These are phyloP conservation scores for Aplocera efformata DNA, from an alignment of 2,888 invertebrate genomes.

Conservation along the genomic window DNA sequence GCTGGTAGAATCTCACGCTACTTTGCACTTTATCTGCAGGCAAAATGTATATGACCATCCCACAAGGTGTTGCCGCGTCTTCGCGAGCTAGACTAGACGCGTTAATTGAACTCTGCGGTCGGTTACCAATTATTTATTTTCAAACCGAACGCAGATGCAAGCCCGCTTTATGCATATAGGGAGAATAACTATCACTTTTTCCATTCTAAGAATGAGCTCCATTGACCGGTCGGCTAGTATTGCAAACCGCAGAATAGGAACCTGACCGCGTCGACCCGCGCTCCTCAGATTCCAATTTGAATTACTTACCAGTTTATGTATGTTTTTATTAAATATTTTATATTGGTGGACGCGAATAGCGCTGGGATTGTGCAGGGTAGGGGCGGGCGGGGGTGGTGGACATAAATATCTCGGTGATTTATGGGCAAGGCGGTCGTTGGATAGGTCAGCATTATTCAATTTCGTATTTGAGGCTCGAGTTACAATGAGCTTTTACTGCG, in stretches of 20 bases:
- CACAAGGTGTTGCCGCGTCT: background rate
- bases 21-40: conserved; percentile 8
- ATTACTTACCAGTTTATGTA: conserved; percentile 76
- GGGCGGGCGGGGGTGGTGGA: conserved; percentile 61
- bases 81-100: conserved; percentile 1
- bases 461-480: conserved; percentile 79
- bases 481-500: conserved; percentile 78
- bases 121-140: conserved; percentile 30
- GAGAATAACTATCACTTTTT: conserved; percentile 38
- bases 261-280: conserved; percentile 51
- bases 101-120: conserved; percentile 16
- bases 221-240: conserved; percentile 46
- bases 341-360: conserved; percentile 69
- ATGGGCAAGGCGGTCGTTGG: conserved; percentile 77
- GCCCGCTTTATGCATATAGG: conserved; percentile 21
- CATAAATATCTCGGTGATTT: conserved; percentile 80
- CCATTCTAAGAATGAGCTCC: conserved; percentile 41
- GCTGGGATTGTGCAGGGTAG: conserved; percentile 47
- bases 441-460: conserved; percentile 81
- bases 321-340: conserved; percentile 78
- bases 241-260: conserved; percentile 62
- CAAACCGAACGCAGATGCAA: conserved; percentile 17
- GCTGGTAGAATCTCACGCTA: conserved; percentile 1
- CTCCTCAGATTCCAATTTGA: conserved; percentile 69
- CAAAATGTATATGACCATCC: conserved; percentile 4